Evolutionary conservation across 2,797 vertebrate genomes (phyloP).

Genomic region (Anniella stebbinsi): DNA sequence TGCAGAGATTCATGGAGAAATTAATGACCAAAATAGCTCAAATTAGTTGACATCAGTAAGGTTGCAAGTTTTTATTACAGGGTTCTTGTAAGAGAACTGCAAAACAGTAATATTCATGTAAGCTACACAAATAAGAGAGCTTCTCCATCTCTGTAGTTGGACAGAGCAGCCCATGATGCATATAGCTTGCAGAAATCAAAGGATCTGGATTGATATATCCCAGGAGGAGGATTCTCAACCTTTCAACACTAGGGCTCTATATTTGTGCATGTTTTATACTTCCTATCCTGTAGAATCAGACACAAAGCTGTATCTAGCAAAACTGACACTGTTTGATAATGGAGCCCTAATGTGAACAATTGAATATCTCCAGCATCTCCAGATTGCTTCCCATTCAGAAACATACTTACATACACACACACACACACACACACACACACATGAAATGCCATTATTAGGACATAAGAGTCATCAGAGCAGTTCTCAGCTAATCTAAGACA

Average conservation of each 20-base stretch:
- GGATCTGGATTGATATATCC: background rate
- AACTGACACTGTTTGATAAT: background rate
- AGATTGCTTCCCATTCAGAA: background rate
- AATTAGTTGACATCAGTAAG: background rate
- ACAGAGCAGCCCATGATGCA: background rate
- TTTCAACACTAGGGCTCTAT: slow-evolving; percentile 20
- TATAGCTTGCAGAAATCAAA: background rate
- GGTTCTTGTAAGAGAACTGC: slow-evolving; percentile 15
- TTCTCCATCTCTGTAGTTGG: background rate
- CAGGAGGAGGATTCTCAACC: background rate
- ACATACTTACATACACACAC: too few species aligned
- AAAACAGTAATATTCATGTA: background rate
- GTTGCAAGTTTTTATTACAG: background rate
- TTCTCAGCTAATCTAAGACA: background rate
- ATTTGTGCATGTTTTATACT: background rate
- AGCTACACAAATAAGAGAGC: background rate
- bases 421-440: too few species aligned
- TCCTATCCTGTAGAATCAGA: background rate
- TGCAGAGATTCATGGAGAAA: background rate
- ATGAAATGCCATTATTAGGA: background rate
- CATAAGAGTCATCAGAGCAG: background rate
- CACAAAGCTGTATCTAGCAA: background rate
- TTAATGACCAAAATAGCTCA: slow-evolving; percentile 11
- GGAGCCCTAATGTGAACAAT: background rate
- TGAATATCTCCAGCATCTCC: background rate